Conservation (phyloP, 2,797 vertebrate species). For the Scarus forsteni region DNA sequence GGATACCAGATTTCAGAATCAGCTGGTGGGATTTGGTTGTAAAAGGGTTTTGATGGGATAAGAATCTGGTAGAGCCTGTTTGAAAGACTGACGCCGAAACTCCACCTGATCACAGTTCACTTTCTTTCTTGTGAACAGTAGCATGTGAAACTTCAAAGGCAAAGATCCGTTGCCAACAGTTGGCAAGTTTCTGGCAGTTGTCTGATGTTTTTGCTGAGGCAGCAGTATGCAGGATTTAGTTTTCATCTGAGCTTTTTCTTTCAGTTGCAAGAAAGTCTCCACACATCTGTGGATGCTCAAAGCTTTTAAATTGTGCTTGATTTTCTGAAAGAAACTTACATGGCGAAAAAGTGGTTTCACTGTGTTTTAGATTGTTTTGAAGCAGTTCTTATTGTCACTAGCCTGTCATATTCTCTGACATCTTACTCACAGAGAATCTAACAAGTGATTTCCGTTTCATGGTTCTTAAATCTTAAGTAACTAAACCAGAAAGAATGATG, state of each 20-base stretch:
- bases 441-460: no score
- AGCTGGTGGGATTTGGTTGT: no score
- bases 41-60: no score
- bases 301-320: constrained; percentile 54
- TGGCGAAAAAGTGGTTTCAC: constrained; percentile 31
- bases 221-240: constrained; percentile 68
- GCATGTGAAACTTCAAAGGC: constrained; percentile 35
- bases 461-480: no score
- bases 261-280: constrained; percentile 36
- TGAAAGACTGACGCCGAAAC: no score
- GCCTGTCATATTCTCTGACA: neutral
- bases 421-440: neutral
- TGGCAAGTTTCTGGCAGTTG: constrained; percentile 45
- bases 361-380: neutral
- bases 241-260: constrained; percentile 59
- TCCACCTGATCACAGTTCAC: constrained; percentile 10
- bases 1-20: no score
- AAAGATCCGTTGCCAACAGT: constrained; percentile 38
- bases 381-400: neutral
- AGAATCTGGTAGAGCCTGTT: no score
- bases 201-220: constrained; percentile 76
- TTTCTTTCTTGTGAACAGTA: constrained; percentile 18
- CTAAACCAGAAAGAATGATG: no score
- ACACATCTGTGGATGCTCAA: constrained; percentile 59
- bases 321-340: constrained; percentile 31